phyloP scores from a whole-genome alignment of 2,797 vertebrate genomes.

The Characodon lateralis region DNA sequence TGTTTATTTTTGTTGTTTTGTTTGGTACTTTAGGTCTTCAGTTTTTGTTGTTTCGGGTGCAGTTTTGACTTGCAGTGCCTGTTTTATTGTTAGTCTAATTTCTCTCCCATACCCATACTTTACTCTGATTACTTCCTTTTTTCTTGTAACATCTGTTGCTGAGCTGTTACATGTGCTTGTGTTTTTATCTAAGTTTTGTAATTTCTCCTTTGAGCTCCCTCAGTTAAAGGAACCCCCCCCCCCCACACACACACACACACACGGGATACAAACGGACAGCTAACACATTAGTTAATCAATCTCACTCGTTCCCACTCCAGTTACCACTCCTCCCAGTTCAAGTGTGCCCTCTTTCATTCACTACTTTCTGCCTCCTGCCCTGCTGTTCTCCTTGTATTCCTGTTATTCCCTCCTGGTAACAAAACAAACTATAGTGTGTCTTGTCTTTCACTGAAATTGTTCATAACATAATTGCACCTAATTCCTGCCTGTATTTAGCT shows the following conservation, averaged over 20 bases:
- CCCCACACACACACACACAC: too few relatives aligned
- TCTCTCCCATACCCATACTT: background rate
- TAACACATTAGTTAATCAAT: background rate
- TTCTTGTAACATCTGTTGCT: background rate
- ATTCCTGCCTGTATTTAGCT: too few relatives aligned
- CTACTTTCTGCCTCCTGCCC: background rate
- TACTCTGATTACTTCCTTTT: background rate
- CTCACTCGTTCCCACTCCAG: background rate
- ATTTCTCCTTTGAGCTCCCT: background rate
- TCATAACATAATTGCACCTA: too few relatives aligned
- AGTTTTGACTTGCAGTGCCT: background rate
- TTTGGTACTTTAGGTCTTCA: background rate
- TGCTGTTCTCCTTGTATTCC: background rate
- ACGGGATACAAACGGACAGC: background rate
- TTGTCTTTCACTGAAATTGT: too few relatives aligned
- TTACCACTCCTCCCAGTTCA: background rate
- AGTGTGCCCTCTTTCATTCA: background rate
- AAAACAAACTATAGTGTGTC: too few relatives aligned
- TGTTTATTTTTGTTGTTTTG: background rate
- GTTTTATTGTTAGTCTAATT: background rate
- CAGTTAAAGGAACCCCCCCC: background rate
- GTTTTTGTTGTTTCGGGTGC: background rate
- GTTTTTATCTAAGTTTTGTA: background rate
- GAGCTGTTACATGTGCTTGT: background rate
- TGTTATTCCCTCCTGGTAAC: too few relatives aligned